These are phyloP conservation scores for Lipophrys pholis DNA, from an alignment of 2,113 vertebrate genomes.

Conservation along the genomic window DNA sequence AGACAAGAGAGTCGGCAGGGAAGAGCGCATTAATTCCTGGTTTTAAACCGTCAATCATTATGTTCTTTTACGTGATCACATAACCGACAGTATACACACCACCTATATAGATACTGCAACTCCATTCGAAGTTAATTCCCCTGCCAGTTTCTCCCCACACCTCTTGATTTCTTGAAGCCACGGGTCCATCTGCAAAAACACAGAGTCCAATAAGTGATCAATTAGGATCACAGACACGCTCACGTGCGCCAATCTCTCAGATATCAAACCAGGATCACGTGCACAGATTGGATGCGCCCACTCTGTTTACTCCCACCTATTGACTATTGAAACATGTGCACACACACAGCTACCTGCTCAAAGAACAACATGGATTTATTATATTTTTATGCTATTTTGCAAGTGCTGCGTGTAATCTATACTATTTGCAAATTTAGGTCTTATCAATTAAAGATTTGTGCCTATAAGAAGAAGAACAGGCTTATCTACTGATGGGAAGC, in stretches of 20 bases:
- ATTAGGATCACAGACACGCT: not conserved
- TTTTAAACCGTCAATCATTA: not conserved
- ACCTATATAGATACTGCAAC: not conserved
- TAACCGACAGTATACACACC: too few relatives aligned
- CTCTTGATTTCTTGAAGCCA: not conserved
- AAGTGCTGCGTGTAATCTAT: too few relatives aligned
- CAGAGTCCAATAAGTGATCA: not conserved
- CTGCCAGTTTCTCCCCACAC: not conserved
- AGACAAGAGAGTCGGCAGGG: not conserved
- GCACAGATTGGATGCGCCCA: constrained; percentile 2
- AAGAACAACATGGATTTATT: not conserved
- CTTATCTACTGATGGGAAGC: too few relatives aligned
- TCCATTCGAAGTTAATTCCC: not conserved
- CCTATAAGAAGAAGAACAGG: too few relatives aligned
- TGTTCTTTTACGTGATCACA: not conserved
- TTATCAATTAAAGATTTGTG: too few relatives aligned
- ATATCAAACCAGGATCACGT: constrained; percentile 14
- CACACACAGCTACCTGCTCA: not conserved
- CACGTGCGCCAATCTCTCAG: not conserved
- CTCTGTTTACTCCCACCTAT: constrained; percentile 36
- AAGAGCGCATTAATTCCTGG: not conserved
- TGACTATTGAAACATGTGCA: constrained; percentile 14
- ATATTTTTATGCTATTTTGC: constrained; percentile 5
- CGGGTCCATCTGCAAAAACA: not conserved
- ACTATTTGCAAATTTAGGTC: too few relatives aligned